Evolutionary conservation across 2,797 vertebrate species (phyloP), one percentile per base, ranked within the genome.

Genomic region (Notolabrus celidotus): DNA sequence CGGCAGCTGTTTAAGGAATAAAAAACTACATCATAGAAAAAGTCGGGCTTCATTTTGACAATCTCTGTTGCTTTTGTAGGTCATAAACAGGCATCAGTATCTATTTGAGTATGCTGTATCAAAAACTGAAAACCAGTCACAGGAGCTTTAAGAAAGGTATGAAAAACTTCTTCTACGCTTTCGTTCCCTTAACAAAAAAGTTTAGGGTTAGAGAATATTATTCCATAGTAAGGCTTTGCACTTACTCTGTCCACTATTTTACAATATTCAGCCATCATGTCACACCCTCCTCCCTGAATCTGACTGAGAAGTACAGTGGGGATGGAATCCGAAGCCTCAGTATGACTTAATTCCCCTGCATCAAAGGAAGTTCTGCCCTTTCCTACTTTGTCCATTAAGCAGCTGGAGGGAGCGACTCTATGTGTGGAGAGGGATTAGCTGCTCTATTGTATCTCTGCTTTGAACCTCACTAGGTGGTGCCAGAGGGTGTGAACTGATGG

Each of bases 401-500:
- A 70, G 83, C 83, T 79, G 67, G 67, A 85, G 80, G 76, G 55
- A 55, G 66, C 57, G 27, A 7, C 15, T n/a, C 15, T 10, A 49
- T 59, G 51, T 42, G 39, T 72, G 68, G 34, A 63, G 63, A 22
- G 57, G 84, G 87, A 90, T 90, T 88, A 90, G 78, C 78, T 52
- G 51, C 76, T 60, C 69, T 58, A 71, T 87, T 86, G 86, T 86
- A 70, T 80, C 72, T 74, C 49, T 47, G 67, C 86, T 89, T 88
- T 88, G 86, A 90, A 91, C 83, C 81, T 86, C 88, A 89, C 88
- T 89, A 85, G 86, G 82, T 85, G 84, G 87, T 77, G 90, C 89
- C 87, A 90, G 81, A 86, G 85, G 88, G 83, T 67, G 85, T 67
- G 68, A 83, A 75, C 74, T 80, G 80, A 82, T 83, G 78, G 67